A percentile compares a stretch with the other conserved stretches of the same genome.
phyloP scores from a whole-genome alignment of 2,888 invertebrate genomes.

The Polia nebulosa region DNA sequence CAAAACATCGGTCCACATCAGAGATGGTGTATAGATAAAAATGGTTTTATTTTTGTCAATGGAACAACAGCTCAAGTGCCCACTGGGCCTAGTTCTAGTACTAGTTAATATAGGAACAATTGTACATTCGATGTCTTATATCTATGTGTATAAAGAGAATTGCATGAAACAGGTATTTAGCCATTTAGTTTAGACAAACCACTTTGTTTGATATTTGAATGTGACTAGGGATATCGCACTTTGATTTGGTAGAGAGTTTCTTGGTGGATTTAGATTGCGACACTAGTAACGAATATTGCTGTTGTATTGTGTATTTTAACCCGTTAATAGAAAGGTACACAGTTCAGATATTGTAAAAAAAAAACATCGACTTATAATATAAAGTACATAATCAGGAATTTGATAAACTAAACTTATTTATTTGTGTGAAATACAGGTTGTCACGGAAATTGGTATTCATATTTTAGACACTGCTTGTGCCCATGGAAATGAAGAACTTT shows the following conservation, averaged over 20 bases:
- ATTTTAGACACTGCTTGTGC: too few relatives aligned
- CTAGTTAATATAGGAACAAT: constrained; percentile 57
- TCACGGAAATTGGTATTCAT: too few relatives aligned
- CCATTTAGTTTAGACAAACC: constrained; percentile 29
- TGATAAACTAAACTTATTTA: background rate
- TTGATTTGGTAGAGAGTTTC: constrained; percentile 30
- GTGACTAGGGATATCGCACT: constrained; percentile 27
- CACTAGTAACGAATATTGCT: background rate
- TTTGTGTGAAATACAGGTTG: background rate
- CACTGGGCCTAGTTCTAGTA: constrained; percentile 49
- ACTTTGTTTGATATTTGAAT: constrained; percentile 35
- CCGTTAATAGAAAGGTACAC: background rate
- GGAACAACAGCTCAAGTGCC: constrained; percentile 59
- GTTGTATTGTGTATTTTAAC: background rate
- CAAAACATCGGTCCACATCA: constrained; percentile 46
- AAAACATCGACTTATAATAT: too few relatives aligned
- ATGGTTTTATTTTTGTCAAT: constrained; percentile 39
- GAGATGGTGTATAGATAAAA: constrained; percentile 55
- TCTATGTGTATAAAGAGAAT: constrained; percentile 61
- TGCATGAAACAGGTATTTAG: constrained; percentile 55
- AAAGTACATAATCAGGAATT: constrained; percentile 1
- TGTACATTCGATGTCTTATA: constrained; percentile 64
- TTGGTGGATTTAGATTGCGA: constrained; percentile 25
- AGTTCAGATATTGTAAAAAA: background rate
- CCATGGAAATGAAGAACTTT: too few relatives aligned